Evolutionary conservation across 2,888 invertebrate genomes (phyloP), one percentile per base, ranked within the genome.

Genomic region (Gymnoscelis rufifasciata): DNA sequence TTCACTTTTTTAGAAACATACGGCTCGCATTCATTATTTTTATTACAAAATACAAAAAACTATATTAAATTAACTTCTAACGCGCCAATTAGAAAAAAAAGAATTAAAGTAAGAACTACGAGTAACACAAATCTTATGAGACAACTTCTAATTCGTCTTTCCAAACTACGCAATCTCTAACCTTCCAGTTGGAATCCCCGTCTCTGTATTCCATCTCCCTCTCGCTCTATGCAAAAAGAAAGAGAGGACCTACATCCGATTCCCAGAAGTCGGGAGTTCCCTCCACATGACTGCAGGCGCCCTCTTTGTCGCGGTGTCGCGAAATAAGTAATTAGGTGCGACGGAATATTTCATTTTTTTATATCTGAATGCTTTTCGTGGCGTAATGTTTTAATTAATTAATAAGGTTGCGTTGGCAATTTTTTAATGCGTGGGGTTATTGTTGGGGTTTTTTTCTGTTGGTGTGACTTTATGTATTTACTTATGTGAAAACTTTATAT

Each of bases 311-410:
- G 52, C 56, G 68, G 73, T 71, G 74, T 71, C 66, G 71, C 59
- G 72, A 64, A 71, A 79, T 84, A 82, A 84, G 83, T 84, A 84
- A 84, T 84, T 84, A 84, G 86, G 81, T 76, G 78, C 71, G 72
- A 75, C 66, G 65, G 70, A 35, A 44, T 48, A 53, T 58, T 61
- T 49, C 55, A 56, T 64, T 57, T 59, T 68, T 65, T 60, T 60
- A 62, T 59, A 59, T 27, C 38, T 47, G 48, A 47, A 41, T n/a
- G 40, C 42, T 42, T 48, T 51, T 43, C 42, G 19, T 27, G 24
- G 19, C 15, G 50, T 52, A 49, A 52, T 56, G 47, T 54, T 56
- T 57, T 58, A 58, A 58, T 56, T 56, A 56, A 56, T 58, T 56
- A 58, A 56, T 56, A 56, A 52, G 47, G 38, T 56, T 52, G 50